phyloP scores from a whole-genome alignment of 1,140 invertebrate genomes.

The Aphelenchoides besseyi region DNA sequence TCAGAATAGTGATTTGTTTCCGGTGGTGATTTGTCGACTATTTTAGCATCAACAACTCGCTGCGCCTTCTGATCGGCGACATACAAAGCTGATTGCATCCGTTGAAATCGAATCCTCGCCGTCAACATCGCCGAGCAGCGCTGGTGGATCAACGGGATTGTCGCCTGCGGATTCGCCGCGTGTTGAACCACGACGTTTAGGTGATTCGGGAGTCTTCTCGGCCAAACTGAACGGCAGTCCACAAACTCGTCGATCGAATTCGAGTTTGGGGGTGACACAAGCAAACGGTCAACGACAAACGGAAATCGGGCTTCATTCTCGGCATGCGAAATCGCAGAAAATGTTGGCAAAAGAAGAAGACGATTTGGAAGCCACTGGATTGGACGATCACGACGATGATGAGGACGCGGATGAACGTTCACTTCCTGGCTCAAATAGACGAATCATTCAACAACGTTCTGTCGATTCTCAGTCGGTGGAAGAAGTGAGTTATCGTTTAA shows the following conservation, averaged over 20 bases:
- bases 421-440: neutral
- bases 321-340: constrained; percentile 16
- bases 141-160: neutral
- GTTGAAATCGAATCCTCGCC: constrained; percentile 27
- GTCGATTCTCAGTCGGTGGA: constrained; percentile 50
- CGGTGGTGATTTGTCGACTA: neutral
- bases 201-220: constrained; percentile 23
- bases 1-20: too few species aligned
- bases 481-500: constrained; percentile 45
- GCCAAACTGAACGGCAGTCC: constrained; percentile 2
- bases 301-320: neutral
- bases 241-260: constrained; percentile 5
- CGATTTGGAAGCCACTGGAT: constrained; percentile 25
- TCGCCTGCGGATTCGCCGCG: constrained; percentile 29
- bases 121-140: constrained; percentile 27
- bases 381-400: constrained; percentile 31
- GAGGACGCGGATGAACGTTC: constrained; percentile 25
- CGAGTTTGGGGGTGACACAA: neutral
- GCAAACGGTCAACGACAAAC: neutral
- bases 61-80: neutral
- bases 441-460: constrained; percentile 36
- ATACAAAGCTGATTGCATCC: constrained; percentile 8
- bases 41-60: neutral
- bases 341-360: constrained; percentile 27
- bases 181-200: constrained; percentile 10